Evolutionary conservation across 2,888 invertebrate species (phyloP), one percentile per base, ranked within the genome.

Genomic region (Corbicula japonica): DNA sequence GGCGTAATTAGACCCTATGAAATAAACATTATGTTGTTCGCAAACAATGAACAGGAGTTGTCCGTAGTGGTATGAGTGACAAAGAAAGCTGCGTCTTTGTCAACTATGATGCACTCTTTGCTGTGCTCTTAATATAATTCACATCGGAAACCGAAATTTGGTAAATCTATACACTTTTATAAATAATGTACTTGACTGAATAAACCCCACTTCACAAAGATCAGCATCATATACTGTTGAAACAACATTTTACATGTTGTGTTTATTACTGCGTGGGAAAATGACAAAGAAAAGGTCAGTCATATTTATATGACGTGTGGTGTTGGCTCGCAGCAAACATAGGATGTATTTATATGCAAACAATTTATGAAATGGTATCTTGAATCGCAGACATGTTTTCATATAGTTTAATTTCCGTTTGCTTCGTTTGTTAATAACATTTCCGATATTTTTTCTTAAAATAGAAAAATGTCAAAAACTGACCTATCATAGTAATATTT

Each of bases 161-260:
- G 10, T 12, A 41, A 12, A 41, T 10, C 10, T 41, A 18, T 41
- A 41, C 18, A 41, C 10, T 41, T 41, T 41, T 10, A 10, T 41
- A 12, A 12, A 18, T 41, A 18, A 41, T 12, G 18, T 12, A 41
- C 41, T 41, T 23, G 21, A 26, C 23, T 52, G 28, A 52, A 52
- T 52, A 52, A 52, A 52, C 32, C 54, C 18, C 30, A 30, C 32
- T 54, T 34, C 15, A n/a, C n/a, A 32, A 34, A 32, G 32, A 30
- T 54, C n/a, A 28, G 32, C 15, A 54, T 58, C 58, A 58, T 35
- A 35, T 58, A 38, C 21, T 58, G 35, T 58, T 58, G 58, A 58
- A 38, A n/a, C 23, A 58, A 58, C 30, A 30, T 30, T 21, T 30
- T 8, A 34, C 10, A 18, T 41, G 41, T 18, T 12, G 10, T 41